A percentile compares a stretch with the other conserved stretches of the same genome.
These are phyloP conservation scores for Mormyrus lacerda DNA, from an alignment of 2,113 vertebrate species.

Conservation along the genomic window DNA sequence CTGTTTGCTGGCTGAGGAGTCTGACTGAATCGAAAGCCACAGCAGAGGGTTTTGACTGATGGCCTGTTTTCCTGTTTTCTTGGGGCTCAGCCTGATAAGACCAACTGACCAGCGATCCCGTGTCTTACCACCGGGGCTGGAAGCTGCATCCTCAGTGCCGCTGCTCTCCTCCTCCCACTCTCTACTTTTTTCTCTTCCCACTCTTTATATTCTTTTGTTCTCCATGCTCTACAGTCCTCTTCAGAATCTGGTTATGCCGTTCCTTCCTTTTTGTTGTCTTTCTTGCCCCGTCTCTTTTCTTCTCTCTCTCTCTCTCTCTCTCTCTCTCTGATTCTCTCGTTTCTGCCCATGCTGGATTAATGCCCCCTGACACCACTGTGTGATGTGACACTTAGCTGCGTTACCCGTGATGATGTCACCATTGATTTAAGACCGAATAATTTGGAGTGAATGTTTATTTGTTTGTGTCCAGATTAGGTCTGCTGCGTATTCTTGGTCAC, in stretches of 20 bases:
- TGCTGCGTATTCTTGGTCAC: neutral
- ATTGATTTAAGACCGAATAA: neutral
- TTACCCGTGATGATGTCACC: neutral
- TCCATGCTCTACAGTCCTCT: neutral
- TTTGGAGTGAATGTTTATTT: neutral
- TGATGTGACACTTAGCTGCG: neutral
- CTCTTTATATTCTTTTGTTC: neutral
- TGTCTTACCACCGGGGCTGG: neutral
- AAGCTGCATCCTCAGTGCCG: neutral
- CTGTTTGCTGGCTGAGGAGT: neutral
- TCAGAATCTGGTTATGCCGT: neutral
- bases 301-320: neutral
- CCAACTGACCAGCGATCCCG: neutral
- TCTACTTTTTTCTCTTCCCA: neutral
- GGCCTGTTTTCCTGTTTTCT: neutral
- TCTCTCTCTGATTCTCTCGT: neutral
- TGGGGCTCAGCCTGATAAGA: neutral
- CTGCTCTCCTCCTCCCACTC: constrained; percentile 7
- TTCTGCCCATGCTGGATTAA: neutral
- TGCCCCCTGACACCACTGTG: neutral
- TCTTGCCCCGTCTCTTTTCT: neutral
- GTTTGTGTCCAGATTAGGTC: neutral
- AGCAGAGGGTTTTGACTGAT: neutral
- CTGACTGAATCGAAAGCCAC: neutral
- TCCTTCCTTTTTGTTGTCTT: neutral